Conservation (phyloP, 2,888 invertebrate species). For the Clunio marinus region DNA sequence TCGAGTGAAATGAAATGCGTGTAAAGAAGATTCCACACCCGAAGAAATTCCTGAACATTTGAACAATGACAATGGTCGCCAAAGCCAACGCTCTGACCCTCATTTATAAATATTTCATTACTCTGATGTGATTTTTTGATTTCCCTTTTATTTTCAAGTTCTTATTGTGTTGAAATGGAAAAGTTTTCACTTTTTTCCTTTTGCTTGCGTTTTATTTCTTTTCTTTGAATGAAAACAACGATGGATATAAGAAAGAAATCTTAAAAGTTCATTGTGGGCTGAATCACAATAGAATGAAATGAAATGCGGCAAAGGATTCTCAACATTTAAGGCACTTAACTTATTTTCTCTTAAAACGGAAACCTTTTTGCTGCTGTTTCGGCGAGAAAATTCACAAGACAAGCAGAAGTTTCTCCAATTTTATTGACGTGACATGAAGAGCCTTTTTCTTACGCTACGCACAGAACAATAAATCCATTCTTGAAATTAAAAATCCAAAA, state of each 20-base stretch:
- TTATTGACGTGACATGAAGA: slow-evolving; percentile 18
- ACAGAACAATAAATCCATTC: slow-evolving; percentile 36
- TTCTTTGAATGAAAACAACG: neutral
- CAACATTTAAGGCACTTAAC: slow-evolving; percentile 21
- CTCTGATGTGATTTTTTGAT: slow-evolving; percentile 27
- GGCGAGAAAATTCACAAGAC: slow-evolving; percentile 8
- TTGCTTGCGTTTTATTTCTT: neutral
- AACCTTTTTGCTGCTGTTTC: slow-evolving; percentile 7
- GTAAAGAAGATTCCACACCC: neutral
- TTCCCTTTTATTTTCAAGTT: slow-evolving; percentile 7
- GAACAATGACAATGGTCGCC: neutral
- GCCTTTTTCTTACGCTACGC: slow-evolving; percentile 26
- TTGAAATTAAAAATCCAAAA: slow-evolving; percentile 21
- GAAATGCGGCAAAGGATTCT: neutral
- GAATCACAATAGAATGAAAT: neutral
- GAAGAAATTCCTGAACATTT: slow-evolving; percentile 8
- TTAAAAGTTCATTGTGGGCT: slow-evolving; percentile 8
- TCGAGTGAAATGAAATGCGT: neutral
- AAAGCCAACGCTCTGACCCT: neutral
- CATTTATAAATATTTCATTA: slow-evolving; percentile 29
- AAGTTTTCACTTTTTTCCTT: neutral
- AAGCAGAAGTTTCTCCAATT: neutral
- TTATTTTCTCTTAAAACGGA: neutral
- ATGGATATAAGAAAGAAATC: neutral
- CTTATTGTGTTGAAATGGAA: neutral